A percentile compares a stretch with the other conserved stretches of the same genome.
phyloP scores from a whole-genome alignment of 1,140 invertebrate genomes.

The Triops longicaudatus region DNA sequence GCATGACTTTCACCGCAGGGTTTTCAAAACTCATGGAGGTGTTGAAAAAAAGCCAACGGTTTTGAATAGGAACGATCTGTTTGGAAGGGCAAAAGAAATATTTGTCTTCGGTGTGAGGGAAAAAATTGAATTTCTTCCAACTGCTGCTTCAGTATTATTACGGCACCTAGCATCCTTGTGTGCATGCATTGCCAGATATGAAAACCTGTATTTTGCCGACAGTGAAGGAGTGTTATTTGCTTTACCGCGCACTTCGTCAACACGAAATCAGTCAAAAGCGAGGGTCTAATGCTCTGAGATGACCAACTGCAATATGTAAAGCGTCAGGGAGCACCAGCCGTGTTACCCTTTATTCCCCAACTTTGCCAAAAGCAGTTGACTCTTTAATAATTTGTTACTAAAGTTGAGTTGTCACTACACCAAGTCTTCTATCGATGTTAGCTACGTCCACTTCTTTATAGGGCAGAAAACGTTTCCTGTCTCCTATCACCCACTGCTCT shows the following conservation, averaged over 20 bases:
- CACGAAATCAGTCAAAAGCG: background rate
- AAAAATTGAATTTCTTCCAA: background rate
- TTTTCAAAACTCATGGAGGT: background rate
- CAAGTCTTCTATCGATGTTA: too few relatives aligned
- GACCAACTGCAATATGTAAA: background rate
- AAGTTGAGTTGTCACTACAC: too few relatives aligned
- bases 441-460: too few relatives aligned
- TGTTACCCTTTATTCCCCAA: too few relatives aligned
- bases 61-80: conserved; percentile 7
- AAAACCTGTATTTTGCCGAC: background rate
- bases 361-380: too few relatives aligned
- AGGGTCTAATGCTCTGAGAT: background rate
- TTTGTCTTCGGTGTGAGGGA: background rate
- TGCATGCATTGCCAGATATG: background rate
- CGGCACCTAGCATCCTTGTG: background rate
- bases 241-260: background rate
- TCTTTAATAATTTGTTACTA: too few relatives aligned
- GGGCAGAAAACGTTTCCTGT: too few relatives aligned
- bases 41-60: background rate
- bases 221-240: background rate
- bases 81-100: background rate
- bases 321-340: too few relatives aligned
- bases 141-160: background rate
- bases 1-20: background rate
- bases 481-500: too few relatives aligned